These are phyloP conservation scores for Anodontia alba DNA, from an alignment of 2,888 invertebrate genomes.

Conservation along the genomic window DNA sequence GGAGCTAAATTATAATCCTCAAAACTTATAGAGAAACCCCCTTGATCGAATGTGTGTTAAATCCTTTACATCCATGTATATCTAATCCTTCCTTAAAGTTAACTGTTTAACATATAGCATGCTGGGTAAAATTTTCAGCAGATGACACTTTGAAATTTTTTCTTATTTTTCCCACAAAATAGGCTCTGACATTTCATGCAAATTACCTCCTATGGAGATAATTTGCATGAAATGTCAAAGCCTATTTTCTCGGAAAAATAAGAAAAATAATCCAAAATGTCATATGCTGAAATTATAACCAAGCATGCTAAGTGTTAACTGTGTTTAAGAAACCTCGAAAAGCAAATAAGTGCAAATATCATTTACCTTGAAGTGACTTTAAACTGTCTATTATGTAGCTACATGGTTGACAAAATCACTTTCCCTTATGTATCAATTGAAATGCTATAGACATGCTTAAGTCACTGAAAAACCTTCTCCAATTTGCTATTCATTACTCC, in stretches of 20 bases:
- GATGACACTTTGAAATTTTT: too few species aligned
- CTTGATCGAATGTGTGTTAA: neutral
- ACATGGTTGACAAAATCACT: constrained; percentile 22
- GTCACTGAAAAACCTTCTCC: constrained; percentile 14
- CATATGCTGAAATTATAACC: too few species aligned
- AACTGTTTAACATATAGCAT: too few species aligned
- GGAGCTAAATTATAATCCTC: too few species aligned
- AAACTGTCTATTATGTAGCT: constrained; percentile 9
- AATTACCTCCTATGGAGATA: too few species aligned
- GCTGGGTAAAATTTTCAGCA: too few species aligned
- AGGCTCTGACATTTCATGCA: too few species aligned
- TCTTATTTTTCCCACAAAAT: too few species aligned
- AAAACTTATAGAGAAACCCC: neutral
- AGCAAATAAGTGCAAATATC: constrained; percentile 12
- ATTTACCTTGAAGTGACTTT: constrained; percentile 17
- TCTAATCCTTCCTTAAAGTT: constrained; percentile 10
- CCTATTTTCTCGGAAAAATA: too few species aligned
- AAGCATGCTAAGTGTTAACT: too few species aligned
- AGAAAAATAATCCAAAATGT: too few species aligned
- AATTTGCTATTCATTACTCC: constrained; percentile 10
- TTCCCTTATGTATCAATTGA: constrained; percentile 8
- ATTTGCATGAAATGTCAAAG: too few species aligned
- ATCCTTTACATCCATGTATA: constrained; percentile 12
- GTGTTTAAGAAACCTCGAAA: constrained; percentile 13
- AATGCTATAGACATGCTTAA: constrained; percentile 17